phyloP scores from a whole-genome alignment of 2,888 invertebrate genomes.

The Lysandra bellargus region DNA sequence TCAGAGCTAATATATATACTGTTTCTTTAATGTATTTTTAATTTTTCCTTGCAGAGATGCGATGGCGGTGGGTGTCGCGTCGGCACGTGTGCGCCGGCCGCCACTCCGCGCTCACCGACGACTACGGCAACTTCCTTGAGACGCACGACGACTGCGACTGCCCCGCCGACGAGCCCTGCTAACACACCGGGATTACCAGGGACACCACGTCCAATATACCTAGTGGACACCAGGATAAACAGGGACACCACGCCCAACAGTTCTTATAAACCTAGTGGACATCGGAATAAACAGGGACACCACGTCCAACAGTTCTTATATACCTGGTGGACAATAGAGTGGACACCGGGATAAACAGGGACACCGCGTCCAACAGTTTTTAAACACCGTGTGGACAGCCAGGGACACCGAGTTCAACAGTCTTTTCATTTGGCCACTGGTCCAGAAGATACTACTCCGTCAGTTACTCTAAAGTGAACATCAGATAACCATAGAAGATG shows the following conservation, averaged over 20 bases:
- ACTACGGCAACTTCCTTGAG: constrained; percentile 78
- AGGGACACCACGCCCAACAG: not conserved
- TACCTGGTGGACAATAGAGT: not conserved
- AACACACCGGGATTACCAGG: not conserved
- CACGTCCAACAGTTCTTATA: too few species aligned
- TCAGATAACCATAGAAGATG: too few species aligned
- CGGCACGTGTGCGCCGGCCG: constrained; percentile 69
- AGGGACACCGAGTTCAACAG: too few species aligned
- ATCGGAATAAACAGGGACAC: not conserved
- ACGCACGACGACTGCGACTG: constrained; percentile 71
- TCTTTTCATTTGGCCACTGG: too few species aligned
- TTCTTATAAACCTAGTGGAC: not conserved
- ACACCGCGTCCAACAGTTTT: not conserved
- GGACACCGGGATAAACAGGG: not conserved
- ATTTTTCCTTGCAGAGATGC: constrained; percentile 52
- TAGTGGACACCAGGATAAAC: not conserved
- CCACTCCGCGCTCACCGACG: constrained; percentile 74
- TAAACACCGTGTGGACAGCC: too few species aligned
- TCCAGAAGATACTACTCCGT: too few species aligned
- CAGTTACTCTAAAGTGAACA: too few species aligned
- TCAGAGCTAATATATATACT: too few species aligned
- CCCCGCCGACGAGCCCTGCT: constrained; percentile 46
- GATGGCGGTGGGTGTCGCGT: constrained; percentile 62
- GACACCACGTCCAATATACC: not conserved
- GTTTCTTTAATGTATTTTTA: not conserved